A percentile compares a stretch with the other conserved stretches of the same genome.
Conservation (phyloP, 2,888 invertebrate genomes). For the Lottia scabra region DNA sequence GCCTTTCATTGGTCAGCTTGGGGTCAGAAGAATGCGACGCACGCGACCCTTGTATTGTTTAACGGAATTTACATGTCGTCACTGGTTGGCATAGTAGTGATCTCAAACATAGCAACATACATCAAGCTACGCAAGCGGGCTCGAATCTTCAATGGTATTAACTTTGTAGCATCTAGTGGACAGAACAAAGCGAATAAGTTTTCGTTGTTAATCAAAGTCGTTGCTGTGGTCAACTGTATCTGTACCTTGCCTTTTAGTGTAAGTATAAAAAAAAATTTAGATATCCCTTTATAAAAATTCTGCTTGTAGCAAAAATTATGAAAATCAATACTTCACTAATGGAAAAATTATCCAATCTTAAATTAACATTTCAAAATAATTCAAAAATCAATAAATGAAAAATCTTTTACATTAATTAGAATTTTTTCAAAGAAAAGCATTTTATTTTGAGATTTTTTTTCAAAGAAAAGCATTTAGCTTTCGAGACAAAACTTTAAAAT, state of each 20-base stretch:
- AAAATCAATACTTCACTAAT: too few species aligned
- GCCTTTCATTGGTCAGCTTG: conserved; percentile 6
- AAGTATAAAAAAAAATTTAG: neutral
- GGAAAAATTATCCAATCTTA: too few species aligned
- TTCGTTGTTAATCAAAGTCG: conserved; percentile 2
- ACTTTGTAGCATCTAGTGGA: neutral
- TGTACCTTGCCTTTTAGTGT: conserved; percentile 8
- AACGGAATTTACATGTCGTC: neutral
- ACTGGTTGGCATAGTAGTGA: neutral
- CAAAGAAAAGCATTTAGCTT: too few species aligned
- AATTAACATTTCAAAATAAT: too few species aligned
- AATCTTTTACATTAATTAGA: too few species aligned
- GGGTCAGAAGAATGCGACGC: neutral
- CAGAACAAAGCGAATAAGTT: conserved; percentile 5
- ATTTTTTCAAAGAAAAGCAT: too few species aligned
- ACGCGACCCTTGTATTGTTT: neutral
- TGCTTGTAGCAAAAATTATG: too few species aligned
- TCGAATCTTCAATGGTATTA: neutral
- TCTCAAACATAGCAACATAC: neutral
- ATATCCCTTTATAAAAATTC: too few species aligned
- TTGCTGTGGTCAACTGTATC: conserved; percentile 4
- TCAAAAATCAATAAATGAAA: too few species aligned
- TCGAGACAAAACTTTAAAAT: too few species aligned
- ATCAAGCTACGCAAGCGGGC: neutral
- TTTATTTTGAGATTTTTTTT: too few species aligned